Conservation (phyloP, 2,113 vertebrate genomes). For the Calyptomena viridis region DNA sequence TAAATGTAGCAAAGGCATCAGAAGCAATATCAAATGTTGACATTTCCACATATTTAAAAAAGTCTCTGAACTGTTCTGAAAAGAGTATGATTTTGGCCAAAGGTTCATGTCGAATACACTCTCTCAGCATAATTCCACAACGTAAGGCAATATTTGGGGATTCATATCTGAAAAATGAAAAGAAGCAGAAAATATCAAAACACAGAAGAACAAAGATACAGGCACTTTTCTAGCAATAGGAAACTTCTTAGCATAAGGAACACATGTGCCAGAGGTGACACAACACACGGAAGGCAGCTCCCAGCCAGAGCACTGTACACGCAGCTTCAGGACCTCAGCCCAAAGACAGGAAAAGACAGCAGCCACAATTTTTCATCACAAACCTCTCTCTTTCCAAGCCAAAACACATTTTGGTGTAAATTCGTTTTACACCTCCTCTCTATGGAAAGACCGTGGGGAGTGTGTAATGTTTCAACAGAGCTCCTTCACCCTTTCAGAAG, state of each 20-base stretch:
- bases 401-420: neutral
- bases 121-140: conserved; percentile 96
- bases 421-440: neutral
- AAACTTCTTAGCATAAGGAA: neutral
- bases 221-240: neutral
- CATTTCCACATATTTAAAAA: conserved; percentile 96
- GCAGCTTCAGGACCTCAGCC: neutral
- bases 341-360: neutral
- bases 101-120: conserved; percentile 95
- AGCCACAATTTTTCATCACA: neutral
- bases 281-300: fast-evolving
- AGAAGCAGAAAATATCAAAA: neutral
- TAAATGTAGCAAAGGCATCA: conserved; percentile 97
- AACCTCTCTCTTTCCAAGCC: neutral
- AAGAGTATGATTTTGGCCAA: conserved; percentile 91
- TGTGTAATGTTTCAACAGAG: neutral
- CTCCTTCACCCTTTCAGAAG: neutral
- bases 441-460: neutral
- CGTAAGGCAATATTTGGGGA: conserved; percentile 90
- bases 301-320: neutral
- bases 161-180: conserved; percentile 85
- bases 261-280: fast-evolving
- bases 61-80: conserved; percentile 88
- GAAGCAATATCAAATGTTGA: conserved; percentile 98
- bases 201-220: neutral